These are phyloP conservation scores for Molorchus minor DNA, from an alignment of 2,888 invertebrate species.

Conservation along the genomic window DNA sequence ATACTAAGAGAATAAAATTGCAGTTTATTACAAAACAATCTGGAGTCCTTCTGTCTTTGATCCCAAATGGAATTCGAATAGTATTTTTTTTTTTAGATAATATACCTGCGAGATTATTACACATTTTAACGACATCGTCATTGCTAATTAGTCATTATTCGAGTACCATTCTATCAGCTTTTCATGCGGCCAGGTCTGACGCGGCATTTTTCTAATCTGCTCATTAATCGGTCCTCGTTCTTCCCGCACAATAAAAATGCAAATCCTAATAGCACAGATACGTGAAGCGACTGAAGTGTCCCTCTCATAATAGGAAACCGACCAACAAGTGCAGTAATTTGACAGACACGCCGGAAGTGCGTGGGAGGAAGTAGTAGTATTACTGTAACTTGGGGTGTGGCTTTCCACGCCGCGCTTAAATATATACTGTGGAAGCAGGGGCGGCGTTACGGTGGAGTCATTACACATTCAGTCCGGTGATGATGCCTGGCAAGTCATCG, in stretches of 20 bases:
- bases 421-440: constrained; percentile 9
- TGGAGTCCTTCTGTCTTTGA: too few relatives aligned
- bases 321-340: constrained; percentile 27
- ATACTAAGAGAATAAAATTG: too few relatives aligned
- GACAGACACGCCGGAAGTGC: constrained; percentile 39
- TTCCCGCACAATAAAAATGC: not conserved
- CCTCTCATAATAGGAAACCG: constrained; percentile 23
- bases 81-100: too few relatives aligned
- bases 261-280: constrained; percentile 12
- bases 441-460: constrained; percentile 8
- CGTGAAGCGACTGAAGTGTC: constrained; percentile 1
- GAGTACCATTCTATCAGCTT: too few relatives aligned
- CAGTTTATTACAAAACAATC: too few relatives aligned
- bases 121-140: too few relatives aligned
- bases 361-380: constrained; percentile 47
- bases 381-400: constrained; percentile 43
- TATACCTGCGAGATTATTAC: too few relatives aligned
- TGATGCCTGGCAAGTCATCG: too few relatives aligned
- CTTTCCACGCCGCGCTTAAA: constrained; percentile 8
- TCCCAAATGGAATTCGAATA: too few relatives aligned
- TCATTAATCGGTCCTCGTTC: not conserved
- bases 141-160: too few relatives aligned
- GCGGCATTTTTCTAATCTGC: not conserved
- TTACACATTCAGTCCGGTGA: constrained; percentile 12
- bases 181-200: not conserved